These are phyloP conservation scores for Pangasius mekongensis DNA, from an alignment of 2,797 vertebrate species.

Conservation along the genomic window DNA sequence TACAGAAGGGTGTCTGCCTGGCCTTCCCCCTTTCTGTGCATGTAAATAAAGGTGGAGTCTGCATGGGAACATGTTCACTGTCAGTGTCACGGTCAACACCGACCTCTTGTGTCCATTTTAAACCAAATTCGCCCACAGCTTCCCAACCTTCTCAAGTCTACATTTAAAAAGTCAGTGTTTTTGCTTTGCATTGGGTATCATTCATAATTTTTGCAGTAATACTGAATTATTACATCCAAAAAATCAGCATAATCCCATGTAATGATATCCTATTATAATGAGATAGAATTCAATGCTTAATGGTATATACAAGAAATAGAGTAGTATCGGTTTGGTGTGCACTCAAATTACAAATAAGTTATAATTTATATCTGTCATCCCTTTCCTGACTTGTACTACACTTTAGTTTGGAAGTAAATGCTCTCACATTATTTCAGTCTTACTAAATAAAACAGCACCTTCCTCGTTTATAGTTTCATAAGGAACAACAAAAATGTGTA, in stretches of 20 bases:
- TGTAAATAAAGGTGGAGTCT: slow-evolving; percentile 12
- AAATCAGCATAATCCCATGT: not conserved
- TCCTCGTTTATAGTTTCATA: too few species aligned
- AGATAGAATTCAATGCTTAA: not conserved
- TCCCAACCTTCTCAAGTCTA: not conserved
- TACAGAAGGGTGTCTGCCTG: not conserved
- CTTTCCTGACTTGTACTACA: not conserved
- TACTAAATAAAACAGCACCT: too few species aligned
- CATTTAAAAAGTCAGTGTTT: too few species aligned
- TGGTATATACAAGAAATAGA: not conserved
- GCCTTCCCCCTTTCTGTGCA: not conserved
- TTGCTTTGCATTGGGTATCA: not conserved
- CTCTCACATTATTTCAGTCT: too few species aligned
- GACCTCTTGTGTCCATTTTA: slow-evolving; percentile 46
- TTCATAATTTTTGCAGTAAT: not conserved
- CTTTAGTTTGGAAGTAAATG: too few species aligned
- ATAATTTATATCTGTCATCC: not conserved
- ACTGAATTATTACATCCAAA: not conserved
- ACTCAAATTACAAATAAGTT: not conserved
- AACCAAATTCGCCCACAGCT: not conserved
- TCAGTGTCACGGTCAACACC: slow-evolving; percentile 51
- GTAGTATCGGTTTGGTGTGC: not conserved
- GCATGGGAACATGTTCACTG: not conserved
- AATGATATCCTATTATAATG: not conserved
- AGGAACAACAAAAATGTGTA: not conserved